Evolutionary conservation across 2,797 vertebrate genomes (phyloP), one percentile per base, ranked within the genome.

Genomic region (Rhodeus uyekii): DNA sequence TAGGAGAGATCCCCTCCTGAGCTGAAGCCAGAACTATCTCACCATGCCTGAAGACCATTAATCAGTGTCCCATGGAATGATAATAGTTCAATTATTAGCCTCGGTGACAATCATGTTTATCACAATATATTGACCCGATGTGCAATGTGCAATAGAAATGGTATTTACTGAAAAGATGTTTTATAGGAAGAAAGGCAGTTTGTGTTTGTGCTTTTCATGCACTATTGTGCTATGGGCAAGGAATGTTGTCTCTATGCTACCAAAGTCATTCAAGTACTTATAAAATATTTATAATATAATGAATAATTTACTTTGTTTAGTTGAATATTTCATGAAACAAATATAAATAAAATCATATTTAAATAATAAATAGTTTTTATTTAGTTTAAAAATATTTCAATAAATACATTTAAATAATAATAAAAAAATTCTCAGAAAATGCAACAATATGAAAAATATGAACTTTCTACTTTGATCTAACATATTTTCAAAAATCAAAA

Each of bases 1-100:
- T 83, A 72, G 76, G 80, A 75, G 42, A 82, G 72, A 79, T 82
- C 32, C 84, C 48, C 29, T 27, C 39, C 29, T 68, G 80, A 76
- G 50, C 63, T 74, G 63, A 78, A 68, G 46, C 80, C 63, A 58
- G 13, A 75, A 58, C 74, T 69, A 63, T 75, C 48, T 50, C 42
- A 27, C 53, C 8, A 12, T 53, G 58, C 16, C 58, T 16, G 4
- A 19, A 44, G 65, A 36, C 19, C 38, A 60, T 80, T 60, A n/a
- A 76, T 82, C 72, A 67, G 18, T 27, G 44, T 75, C 48, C 27
- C 36, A 58, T 18, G 36, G 27, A 38, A 76, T 14, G 16, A 82
- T 68, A 48, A 60, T 9, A 60, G 19, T 36, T 50, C 44, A 50
- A 7, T 73, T 81, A 74, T 53, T 64, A 34, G 69, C 16, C 71